phyloP scores from a whole-genome alignment of 1,140 invertebrate genomes.

The Drosophila tani region DNA sequence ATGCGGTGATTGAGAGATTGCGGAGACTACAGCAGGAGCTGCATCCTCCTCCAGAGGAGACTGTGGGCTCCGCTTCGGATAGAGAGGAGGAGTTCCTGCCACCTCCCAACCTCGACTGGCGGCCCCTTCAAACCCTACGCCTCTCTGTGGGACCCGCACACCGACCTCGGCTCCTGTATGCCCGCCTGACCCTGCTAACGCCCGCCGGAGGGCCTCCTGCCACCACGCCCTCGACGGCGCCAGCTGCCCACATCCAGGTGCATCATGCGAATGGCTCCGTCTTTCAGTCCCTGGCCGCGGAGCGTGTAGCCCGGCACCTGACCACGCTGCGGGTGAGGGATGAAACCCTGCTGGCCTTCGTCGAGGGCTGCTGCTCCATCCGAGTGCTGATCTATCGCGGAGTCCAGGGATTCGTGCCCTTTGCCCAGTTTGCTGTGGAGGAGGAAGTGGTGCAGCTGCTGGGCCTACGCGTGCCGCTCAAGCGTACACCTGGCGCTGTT shows the following conservation, averaged over 20 bases:
- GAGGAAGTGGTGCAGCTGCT: slow-evolving; percentile 52
- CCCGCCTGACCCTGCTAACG: slow-evolving; percentile 42
- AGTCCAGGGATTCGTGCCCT: slow-evolving; percentile 73
- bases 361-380: slow-evolving; percentile 66
- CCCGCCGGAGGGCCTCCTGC: slow-evolving; percentile 1
- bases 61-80: not conserved
- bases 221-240: slow-evolving; percentile 48
- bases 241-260: slow-evolving; percentile 59
- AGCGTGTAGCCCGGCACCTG: slow-evolving; percentile 55
- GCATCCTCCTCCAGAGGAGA: not conserved
- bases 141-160: slow-evolving; percentile 40
- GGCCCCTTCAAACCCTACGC: slow-evolving; percentile 52
- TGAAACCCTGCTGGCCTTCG: slow-evolving; percentile 74
- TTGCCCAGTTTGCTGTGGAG: slow-evolving; percentile 41
- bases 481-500: slow-evolving; percentile 34
- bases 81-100: slow-evolving; percentile 10
- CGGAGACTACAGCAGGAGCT: slow-evolving; percentile 51
- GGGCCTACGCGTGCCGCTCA: slow-evolving; percentile 38
- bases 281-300: slow-evolving; percentile 69
- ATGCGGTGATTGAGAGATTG: slow-evolving; percentile 62
- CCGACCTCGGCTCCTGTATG: slow-evolving; percentile 46
- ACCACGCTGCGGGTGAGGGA: slow-evolving; percentile 59
- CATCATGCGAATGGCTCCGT: slow-evolving; percentile 65
- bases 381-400: slow-evolving; percentile 74
- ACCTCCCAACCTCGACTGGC: not conserved